Percentiles rank a stretch among this genome's conserved stretches.
phyloP scores from a whole-genome alignment of 2,797 vertebrate species.

The Podargus strigoides region DNA sequence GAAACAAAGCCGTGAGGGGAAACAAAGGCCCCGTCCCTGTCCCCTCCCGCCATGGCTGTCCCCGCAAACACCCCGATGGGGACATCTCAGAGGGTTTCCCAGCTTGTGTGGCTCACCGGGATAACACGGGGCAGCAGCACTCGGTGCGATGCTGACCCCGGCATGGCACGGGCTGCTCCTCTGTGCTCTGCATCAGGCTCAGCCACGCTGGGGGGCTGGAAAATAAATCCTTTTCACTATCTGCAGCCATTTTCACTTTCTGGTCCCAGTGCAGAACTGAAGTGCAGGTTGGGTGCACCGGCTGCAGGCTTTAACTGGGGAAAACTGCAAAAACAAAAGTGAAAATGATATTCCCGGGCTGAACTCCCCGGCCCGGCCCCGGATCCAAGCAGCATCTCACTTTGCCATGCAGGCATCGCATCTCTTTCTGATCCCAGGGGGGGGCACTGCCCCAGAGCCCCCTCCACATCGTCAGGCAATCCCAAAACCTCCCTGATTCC shows the following conservation, averaged over 20 bases:
- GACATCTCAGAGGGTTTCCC: not conserved
- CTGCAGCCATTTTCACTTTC: not conserved
- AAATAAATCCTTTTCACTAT: not conserved
- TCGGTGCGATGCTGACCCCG: rapidly evolving
- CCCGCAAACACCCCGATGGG: rapidly evolving
- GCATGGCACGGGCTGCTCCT: not conserved
- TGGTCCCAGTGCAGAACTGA: not conserved
- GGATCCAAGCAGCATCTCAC: not conserved
- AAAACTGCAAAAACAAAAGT: not conserved
- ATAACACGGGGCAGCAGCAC: rapidly evolving
- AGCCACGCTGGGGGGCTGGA: rapidly evolving
- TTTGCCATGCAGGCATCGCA: rapidly evolving
- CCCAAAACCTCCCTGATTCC: not conserved
- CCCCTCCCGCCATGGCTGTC: not conserved
- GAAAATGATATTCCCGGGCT: not conserved
- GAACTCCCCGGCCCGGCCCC: not conserved
- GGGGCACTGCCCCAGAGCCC: not conserved
- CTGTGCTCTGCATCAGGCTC: not conserved
- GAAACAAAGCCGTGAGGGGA: no score
- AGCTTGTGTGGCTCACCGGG: rapidly evolving
- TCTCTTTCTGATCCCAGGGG: rapidly evolving
- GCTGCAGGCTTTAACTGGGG: not conserved
- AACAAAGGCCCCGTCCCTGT: not conserved
- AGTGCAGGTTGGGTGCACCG: not conserved
- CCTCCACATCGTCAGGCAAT: not conserved